Evolutionary conservation across 1,140 invertebrate genomes (phyloP).

Genomic region (Oryctes rhinoceros): DNA sequence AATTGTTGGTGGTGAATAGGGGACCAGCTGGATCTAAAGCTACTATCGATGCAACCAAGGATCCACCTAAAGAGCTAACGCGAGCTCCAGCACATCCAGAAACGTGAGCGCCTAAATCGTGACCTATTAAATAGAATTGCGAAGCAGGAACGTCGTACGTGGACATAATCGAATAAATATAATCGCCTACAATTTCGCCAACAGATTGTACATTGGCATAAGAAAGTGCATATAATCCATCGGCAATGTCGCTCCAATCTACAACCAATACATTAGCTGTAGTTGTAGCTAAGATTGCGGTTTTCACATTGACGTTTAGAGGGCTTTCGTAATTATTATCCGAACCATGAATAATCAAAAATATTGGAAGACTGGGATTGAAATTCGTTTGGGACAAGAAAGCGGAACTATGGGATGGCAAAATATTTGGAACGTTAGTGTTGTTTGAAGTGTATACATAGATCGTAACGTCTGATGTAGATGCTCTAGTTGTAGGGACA

Average conservation of each 20-base stretch:
- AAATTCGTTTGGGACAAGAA: not conserved
- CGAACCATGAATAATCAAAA: constrained; percentile 61
- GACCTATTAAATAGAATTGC: constrained; percentile 66
- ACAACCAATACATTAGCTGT: constrained; percentile 68
- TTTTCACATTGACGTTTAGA: constrained; percentile 57
- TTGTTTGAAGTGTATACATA: not conserved
- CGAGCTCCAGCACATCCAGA: constrained; percentile 68
- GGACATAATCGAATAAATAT: constrained; percentile 61
- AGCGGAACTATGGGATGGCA: not conserved
- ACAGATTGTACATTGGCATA: constrained; percentile 64
- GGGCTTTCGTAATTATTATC: constrained; percentile 49
- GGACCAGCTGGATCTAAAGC: constrained; percentile 67
- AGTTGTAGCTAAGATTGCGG: constrained; percentile 57
- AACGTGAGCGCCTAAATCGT: constrained; percentile 75
- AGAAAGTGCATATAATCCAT: constrained; percentile 62
- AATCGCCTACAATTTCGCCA: constrained; percentile 63
- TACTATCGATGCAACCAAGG: constrained; percentile 56
- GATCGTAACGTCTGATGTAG: not conserved
- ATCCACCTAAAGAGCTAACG: constrained; percentile 42
- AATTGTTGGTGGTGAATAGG: constrained; percentile 62
- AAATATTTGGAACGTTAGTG: not conserved
- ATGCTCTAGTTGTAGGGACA: not conserved
- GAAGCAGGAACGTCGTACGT: constrained; percentile 52
- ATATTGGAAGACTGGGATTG: not conserved
- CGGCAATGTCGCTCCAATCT: constrained; percentile 64